Evolutionary conservation across 2,797 vertebrate genomes (phyloP).

Genomic region (Pseudochaenichthys georgianus): DNA sequence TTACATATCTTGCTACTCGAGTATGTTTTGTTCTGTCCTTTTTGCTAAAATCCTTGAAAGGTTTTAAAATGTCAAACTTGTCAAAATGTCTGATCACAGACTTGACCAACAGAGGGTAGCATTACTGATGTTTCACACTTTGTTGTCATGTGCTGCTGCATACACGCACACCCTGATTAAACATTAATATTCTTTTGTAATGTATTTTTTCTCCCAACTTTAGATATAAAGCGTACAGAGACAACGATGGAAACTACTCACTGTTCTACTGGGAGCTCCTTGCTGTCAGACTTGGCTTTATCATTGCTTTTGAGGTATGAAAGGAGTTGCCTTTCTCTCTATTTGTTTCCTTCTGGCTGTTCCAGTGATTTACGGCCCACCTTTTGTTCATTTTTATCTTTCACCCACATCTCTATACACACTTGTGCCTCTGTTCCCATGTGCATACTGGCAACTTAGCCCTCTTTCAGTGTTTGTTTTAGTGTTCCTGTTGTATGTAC

Average conservation of each 20-base stretch:
- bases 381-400: neutral
- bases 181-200: neutral
- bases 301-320: conserved; percentile 87
- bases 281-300: conserved; percentile 86
- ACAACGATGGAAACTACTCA: conserved; percentile 81
- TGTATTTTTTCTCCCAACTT: conserved; percentile 6
- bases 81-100: conserved; percentile 3
- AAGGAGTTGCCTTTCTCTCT: conserved; percentile 4
- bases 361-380: neutral
- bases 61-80: neutral
- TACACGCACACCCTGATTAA: neutral
- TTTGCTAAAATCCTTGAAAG: neutral
- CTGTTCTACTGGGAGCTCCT: conserved; percentile 88
- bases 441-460: neutral
- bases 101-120: conserved; percentile 52
- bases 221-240: conserved; percentile 86
- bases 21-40: neutral
- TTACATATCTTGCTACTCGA: neutral
- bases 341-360: neutral
- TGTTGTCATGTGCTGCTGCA: conserved; percentile 5
- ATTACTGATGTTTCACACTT: conserved; percentile 20
- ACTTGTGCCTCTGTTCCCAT: neutral
- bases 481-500: neutral
- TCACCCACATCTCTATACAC: neutral
- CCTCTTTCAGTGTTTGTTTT: neutral